Conservation (phyloP, 2,113 vertebrate genomes). For the Halcyon malimbica region DNA sequence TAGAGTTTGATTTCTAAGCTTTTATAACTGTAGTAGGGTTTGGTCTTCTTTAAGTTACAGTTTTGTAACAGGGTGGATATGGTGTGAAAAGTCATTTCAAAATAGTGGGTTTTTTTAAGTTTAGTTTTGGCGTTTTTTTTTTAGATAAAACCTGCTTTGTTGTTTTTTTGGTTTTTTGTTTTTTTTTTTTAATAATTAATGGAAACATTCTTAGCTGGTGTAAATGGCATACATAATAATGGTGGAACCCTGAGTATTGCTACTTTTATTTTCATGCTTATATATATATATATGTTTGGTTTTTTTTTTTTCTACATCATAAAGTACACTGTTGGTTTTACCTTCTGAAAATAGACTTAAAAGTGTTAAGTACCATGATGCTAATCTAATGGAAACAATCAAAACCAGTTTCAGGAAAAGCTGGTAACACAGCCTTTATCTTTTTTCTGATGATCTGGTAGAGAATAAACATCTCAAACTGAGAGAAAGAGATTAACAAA, state of each 20-base stretch:
- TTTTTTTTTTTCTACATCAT: background rate
- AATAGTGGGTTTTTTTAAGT: background rate
- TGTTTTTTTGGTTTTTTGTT: too few species aligned
- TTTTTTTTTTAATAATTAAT: background rate
- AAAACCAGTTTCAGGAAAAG: background rate
- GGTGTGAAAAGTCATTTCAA: background rate
- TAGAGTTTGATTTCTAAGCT: background rate
- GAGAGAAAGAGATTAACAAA: background rate
- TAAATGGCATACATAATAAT: background rate
- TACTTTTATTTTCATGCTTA: background rate
- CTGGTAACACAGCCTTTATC: background rate
- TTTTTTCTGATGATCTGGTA: background rate
- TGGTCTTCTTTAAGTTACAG: background rate
- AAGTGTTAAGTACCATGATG: background rate
- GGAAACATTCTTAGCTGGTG: background rate
- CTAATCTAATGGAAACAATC: background rate
- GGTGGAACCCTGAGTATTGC: background rate
- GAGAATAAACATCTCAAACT: background rate
- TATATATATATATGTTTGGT: background rate
- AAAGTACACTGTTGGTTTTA: background rate
- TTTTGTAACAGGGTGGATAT: background rate
- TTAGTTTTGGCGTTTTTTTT: background rate
- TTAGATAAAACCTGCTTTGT: fast-evolving
- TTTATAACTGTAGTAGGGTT: background rate
- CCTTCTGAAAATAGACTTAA: background rate